Percentiles rank a stretch among this genome's conserved stretches.
These are phyloP conservation scores for Hipposideros armiger DNA, from an alignment of 2,113 vertebrate genomes.

Conservation along the genomic window DNA sequence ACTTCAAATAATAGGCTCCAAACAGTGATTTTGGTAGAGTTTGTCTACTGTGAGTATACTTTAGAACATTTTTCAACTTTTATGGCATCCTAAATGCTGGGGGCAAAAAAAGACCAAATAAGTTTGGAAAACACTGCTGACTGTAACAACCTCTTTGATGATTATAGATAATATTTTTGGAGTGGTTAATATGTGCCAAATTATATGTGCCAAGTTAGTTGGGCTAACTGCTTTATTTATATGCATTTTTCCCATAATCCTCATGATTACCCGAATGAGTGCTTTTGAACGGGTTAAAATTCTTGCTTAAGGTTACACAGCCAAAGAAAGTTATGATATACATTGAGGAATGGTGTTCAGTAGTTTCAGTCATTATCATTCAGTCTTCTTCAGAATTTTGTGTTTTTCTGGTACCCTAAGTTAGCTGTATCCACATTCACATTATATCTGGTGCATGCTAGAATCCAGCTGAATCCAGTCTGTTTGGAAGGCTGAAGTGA, in stretches of 20 bases:
- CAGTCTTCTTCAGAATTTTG: slow-evolving; percentile 20
- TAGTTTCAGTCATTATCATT: neutral
- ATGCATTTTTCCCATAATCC: neutral
- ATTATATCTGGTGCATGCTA: neutral
- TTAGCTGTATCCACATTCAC: neutral
- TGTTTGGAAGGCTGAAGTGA: neutral
- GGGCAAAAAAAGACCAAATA: neutral
- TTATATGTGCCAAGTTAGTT: neutral
- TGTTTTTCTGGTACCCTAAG: neutral
- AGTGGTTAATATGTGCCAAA: neutral
- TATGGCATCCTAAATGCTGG: neutral
- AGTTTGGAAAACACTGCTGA: neutral
- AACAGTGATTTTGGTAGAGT: neutral
- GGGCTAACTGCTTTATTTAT: neutral
- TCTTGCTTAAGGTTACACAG: neutral
- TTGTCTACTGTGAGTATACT: neutral
- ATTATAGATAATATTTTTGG: neutral
- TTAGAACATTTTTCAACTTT: neutral
- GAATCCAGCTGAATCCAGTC: neutral
- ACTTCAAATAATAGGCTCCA: neutral
- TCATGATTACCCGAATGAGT: neutral
- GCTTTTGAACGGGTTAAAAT: neutral
- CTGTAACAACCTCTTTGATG: neutral
- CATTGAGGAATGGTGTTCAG: neutral
- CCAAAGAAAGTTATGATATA: neutral